Evolutionary conservation across 2,797 vertebrate genomes (phyloP).

Genomic region (Gobionotothen gibberifrons): DNA sequence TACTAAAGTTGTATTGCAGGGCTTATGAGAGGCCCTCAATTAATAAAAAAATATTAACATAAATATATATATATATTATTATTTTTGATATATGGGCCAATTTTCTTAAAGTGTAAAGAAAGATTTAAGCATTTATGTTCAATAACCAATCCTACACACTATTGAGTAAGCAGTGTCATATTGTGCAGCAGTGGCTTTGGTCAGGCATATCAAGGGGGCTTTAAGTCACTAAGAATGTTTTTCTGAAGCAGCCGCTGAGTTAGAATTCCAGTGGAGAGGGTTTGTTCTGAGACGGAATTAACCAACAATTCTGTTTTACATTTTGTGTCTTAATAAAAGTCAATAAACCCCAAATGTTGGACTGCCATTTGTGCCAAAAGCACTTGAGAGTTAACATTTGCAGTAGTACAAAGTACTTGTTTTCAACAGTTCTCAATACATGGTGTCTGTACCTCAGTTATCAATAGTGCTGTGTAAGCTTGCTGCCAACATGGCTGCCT

Average conservation of each 20-base stretch:
- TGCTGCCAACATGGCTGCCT: constrained; percentile 23
- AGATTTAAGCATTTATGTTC: background rate
- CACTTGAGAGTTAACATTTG: background rate
- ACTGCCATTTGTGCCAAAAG: background rate
- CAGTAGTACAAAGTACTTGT: background rate
- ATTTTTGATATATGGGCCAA: too few relatives aligned
- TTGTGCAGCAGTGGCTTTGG: background rate
- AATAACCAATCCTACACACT: background rate
- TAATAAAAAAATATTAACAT: too few relatives aligned
- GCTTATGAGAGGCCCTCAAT: too few relatives aligned
- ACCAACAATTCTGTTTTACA: background rate
- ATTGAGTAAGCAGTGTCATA: background rate
- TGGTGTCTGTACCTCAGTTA: background rate
- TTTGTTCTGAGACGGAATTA: constrained; percentile 14
- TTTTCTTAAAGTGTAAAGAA: too few relatives aligned
- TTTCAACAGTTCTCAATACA: background rate
- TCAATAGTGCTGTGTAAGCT: constrained; percentile 12
- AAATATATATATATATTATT: too few relatives aligned
- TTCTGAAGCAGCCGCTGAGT: background rate
- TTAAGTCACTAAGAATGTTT: background rate
- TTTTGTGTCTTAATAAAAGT: constrained; percentile 7
- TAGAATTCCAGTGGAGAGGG: constrained; percentile 2
- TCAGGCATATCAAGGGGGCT: background rate
- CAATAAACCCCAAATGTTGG: background rate
- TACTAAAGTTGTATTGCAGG: too few relatives aligned